Conservation (phyloP, 2,888 invertebrate genomes). For the Drosophila demipolita region DNA sequence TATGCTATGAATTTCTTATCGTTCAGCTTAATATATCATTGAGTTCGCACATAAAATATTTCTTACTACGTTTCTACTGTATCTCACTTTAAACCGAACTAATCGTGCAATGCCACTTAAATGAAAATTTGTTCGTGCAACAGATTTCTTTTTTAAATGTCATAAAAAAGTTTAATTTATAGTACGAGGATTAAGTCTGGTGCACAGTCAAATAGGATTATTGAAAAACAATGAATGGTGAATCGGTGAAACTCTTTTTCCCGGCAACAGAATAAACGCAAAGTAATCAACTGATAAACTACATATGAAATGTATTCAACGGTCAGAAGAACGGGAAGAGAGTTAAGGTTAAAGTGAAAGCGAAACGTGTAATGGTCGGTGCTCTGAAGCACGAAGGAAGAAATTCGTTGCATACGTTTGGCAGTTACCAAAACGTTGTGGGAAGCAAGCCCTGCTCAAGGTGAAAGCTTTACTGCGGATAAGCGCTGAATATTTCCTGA, state of each 20-base stretch:
- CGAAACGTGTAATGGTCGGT: too few relatives aligned
- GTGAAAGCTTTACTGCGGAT: too few relatives aligned
- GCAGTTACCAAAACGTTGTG: too few relatives aligned
- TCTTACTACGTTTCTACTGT: background rate
- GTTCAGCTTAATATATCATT: background rate
- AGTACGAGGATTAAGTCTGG: background rate
- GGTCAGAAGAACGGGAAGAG: constrained; percentile 6
- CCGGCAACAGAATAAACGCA: constrained; percentile 16
- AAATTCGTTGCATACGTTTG: too few relatives aligned
- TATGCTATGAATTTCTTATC: background rate
- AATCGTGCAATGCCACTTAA: background rate
- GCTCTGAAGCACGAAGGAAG: constrained; percentile 2
- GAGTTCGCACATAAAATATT: background rate
- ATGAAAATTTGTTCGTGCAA: constrained; percentile 5
- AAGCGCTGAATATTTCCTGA: too few relatives aligned
- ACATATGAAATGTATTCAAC: constrained; percentile 34
- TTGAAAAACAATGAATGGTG: constrained; percentile 6
- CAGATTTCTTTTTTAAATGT: constrained; percentile 1
- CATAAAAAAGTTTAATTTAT: constrained; percentile 1
- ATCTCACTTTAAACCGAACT: background rate
- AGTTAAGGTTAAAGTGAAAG: constrained; percentile 1
- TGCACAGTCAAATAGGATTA: constrained; percentile 11
- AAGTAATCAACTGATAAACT: constrained; percentile 47
- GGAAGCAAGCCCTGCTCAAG: too few relatives aligned
- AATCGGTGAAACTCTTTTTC: background rate